Base-by-base conservation (phyloP, 2,888 invertebrate genomes). In the Dyspetes luteomarginatus region DNA sequence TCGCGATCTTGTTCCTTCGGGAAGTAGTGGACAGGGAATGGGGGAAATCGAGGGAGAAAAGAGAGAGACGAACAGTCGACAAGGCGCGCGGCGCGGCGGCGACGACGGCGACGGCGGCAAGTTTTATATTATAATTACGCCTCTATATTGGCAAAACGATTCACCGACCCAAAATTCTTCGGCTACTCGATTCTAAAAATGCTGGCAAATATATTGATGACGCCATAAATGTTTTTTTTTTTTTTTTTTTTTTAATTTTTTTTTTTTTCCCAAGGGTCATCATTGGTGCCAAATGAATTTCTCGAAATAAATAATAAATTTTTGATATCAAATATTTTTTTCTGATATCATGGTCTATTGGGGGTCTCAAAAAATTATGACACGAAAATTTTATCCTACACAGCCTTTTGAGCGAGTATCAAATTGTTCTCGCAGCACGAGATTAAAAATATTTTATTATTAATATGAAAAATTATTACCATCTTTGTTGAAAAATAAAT, bases 41-140 rank as follows among this genome's bases (percentile, higher is more conserved):
- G 67, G 17, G 85, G n/a, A n/a, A 86, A 86, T 86, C 85, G 84
- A 82, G 84, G 84, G 82, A 85, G 83, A 85, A 84, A 65, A 69
- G 72, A 86, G 86, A 88, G 84, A 86, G 83, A 77, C 83, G 84
- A 78, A 83, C 84, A 83, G 86, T 85, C 86, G 85, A 88, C 86
- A 86, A 86, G 86, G 84, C 78, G 87, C n/a, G n/a, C n/a, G n/a
- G n/a, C n/a, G n/a, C n/a, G n/a, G n/a, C n/a, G n/a, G n/a, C n/a
- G n/a, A n/a, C n/a, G n/a, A n/a, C n/a, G n/a, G n/a, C n/a, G n/a
- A n/a, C n/a, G n/a, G n/a, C 88, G 87, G 84, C 88, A 78, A 88
- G 87, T 89, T 90, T 90, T 86, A 89, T 90, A 89, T 90, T 90
- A 90, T 90, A 90, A 90, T 90, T 90, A 89, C 87, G 86, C 84